Evolutionary conservation across 2,113 vertebrate species (phyloP), one percentile per base, ranked within the genome.

Genomic region (Galeopterus variegatus): DNA sequence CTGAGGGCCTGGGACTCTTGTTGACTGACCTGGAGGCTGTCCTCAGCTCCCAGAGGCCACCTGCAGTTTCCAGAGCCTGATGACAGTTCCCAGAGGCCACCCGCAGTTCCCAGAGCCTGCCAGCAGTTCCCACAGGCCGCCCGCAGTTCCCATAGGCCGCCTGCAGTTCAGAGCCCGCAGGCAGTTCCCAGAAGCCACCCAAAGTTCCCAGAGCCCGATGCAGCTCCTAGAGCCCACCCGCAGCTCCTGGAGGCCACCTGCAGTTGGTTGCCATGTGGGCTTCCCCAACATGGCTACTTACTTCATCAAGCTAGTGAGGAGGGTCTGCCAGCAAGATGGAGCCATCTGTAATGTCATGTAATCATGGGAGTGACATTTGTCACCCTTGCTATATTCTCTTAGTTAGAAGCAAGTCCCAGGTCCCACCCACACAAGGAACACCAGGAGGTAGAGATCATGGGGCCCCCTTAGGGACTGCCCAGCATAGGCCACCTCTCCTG

Each of bases 311-410:
- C 28, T 23, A 26, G 48, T 10, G 28, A 65, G 70, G 48, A 72
- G 58, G 15, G 17, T 5, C n/a, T 33, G 45, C 52, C 24, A 4
- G 21, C 15, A 45, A n/a, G 21, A 5, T 17, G 21, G 52, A 52
- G 33, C 58, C 21, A 3, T 6, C 2, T 1, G 9, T 33, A 41
- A 58, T 3, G 0, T 36, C 15, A 33, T 7, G 1, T 18, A 3
- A 18, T 56, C 15, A 3, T 1, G 1, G 82, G 45, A 41, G 12
- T 11, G 64, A 24, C 33, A 1, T 19, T 75, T 15, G 10, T 33
- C 28, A 62, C 54, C 14, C 41, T 41, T 41, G 41, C 41, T 41
- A 41, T 41, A 41, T 41, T 41, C 41, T 41, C 41, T 41, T 41
- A 4, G 41, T 26, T 48, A 26, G 24, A 64, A 60, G 67, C 33